phyloP scores from a whole-genome alignment of 1,140 invertebrate genomes.

The Lutraria rhynchaena region DNA sequence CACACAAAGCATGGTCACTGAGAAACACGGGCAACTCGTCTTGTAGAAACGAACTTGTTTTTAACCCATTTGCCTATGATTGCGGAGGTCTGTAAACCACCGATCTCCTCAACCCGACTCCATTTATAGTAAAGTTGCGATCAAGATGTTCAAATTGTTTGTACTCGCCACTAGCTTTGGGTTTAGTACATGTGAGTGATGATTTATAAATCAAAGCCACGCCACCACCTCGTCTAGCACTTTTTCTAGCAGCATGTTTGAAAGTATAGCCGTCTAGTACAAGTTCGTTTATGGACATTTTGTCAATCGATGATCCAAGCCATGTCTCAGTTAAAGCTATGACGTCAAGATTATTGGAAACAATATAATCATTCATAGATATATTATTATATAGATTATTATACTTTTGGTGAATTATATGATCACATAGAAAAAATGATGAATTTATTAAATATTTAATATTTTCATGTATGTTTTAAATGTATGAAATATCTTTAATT shows the following conservation, averaged over 20 bases:
- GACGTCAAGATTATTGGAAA: background rate
- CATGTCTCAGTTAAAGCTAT: conserved; percentile 19
- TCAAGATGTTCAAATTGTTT: no score
- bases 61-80: no score
- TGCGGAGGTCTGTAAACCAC: conserved; percentile 39
- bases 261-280: background rate
- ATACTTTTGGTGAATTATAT: no score
- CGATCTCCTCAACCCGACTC: no score
- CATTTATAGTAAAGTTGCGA: no score
- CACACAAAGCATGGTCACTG: conserved; percentile 7
- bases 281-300: conserved; percentile 6
- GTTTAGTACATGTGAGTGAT: background rate
- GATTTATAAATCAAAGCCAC: conserved; percentile 28
- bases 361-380: conserved; percentile 8
- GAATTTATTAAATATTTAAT: no score
- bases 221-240: conserved; percentile 6
- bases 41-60: no score
- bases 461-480: no score
- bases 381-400: no score
- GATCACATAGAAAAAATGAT: no score
- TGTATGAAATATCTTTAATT: no score
- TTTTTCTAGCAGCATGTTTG: conserved; percentile 16
- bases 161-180: conserved; percentile 3
- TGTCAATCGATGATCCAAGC: conserved; percentile 1
- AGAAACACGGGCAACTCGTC: no score